phyloP scores from a whole-genome alignment of 2,888 invertebrate species.

The Plutella xylostella region DNA sequence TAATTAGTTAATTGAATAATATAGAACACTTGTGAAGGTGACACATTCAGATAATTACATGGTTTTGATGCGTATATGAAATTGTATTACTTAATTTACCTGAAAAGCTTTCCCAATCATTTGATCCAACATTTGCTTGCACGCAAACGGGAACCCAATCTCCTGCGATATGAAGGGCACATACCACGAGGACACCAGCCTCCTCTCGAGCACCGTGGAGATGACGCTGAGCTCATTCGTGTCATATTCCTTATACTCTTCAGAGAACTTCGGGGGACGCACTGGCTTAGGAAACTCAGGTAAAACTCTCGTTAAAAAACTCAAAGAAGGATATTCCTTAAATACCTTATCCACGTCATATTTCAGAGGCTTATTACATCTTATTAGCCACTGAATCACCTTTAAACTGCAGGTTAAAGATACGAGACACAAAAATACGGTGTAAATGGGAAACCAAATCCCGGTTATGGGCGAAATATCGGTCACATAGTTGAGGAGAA shows the following conservation, averaged over 20 bases:
- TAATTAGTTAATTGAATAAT: too few relatives aligned
- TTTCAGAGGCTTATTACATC: slow-evolving; percentile 61
- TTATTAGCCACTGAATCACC: slow-evolving; percentile 63
- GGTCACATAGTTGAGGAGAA: slow-evolving; percentile 44
- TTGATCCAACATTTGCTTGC: slow-evolving; percentile 62
- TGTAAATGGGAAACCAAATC: slow-evolving; percentile 53
- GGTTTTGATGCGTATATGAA: too few relatives aligned
- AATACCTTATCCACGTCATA: slow-evolving; percentile 43
- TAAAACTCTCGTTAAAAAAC: slow-evolving; percentile 27
- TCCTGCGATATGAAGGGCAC: slow-evolving; percentile 56
- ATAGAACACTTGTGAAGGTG: too few relatives aligned
- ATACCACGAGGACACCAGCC: slow-evolving; percentile 62
- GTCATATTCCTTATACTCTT: slow-evolving; percentile 46
- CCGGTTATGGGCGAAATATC: slow-evolving; percentile 52
- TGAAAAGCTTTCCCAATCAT: slow-evolving; percentile 58
- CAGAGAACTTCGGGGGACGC: slow-evolving; percentile 8
- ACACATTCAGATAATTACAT: too few relatives aligned
- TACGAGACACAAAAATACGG: slow-evolving; percentile 43
- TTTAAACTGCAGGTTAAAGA: slow-evolving; percentile 62
- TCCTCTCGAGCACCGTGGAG: slow-evolving; percentile 53
- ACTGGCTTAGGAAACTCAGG: slow-evolving; percentile 26
- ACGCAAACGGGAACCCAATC: slow-evolving; percentile 61
- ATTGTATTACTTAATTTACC: slow-evolving; percentile 29
- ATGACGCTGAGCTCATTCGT: slow-evolving; percentile 58
- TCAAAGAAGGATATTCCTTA: slow-evolving; percentile 35